phyloP scores from a whole-genome alignment of 2,113 vertebrate genomes.

The Mustela nigripes region DNA sequence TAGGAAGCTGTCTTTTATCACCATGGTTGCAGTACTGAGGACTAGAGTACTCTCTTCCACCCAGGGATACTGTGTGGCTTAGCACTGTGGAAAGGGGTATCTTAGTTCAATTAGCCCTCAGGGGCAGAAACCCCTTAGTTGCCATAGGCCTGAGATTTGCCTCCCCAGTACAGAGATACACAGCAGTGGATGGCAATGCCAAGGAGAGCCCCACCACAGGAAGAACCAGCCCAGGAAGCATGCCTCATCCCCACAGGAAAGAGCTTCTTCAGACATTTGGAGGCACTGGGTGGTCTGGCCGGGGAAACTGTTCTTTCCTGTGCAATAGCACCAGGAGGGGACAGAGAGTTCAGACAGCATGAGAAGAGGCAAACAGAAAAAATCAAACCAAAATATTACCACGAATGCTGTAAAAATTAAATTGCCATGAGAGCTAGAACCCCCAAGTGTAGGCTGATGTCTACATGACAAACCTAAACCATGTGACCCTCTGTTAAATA shows the following conservation, averaged over 20 bases:
- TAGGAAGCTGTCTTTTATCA: background rate
- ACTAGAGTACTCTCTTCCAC: background rate
- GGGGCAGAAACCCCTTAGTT: accelerated
- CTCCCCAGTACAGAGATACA: too few relatives aligned
- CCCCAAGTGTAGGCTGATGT: background rate
- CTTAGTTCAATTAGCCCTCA: background rate
- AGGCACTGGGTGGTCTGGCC: background rate
- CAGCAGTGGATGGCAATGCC: background rate
- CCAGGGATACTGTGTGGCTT: background rate
- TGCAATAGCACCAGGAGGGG: background rate
- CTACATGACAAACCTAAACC: background rate
- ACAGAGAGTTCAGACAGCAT: background rate
- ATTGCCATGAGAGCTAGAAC: background rate
- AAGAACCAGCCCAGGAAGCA: background rate
- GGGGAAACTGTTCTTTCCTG: background rate
- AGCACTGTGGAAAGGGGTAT: background rate
- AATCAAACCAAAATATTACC: background rate
- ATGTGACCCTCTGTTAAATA: background rate
- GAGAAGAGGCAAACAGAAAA: background rate
- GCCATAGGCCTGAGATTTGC: background rate
- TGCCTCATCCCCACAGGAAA: accelerated
- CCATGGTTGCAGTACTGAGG: background rate
- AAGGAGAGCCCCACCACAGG: too few relatives aligned
- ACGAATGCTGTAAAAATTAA: background rate
- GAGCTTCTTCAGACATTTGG: background rate